Conservation (phyloP, 2,113 vertebrate genomes). For the Bos indicus region DNA sequence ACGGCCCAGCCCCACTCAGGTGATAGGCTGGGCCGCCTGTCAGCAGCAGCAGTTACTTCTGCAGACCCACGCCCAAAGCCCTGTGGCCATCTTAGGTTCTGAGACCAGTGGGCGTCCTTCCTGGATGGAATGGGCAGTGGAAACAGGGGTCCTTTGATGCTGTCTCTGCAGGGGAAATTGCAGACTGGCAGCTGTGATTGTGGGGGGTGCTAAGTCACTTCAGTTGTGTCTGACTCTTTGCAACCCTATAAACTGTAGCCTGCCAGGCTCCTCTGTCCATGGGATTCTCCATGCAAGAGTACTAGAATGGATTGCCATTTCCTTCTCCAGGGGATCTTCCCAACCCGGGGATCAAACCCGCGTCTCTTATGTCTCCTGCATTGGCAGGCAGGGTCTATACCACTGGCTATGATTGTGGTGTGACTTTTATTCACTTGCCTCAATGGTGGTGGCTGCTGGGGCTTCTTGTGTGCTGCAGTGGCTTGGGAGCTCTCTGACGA, state of each 20-base stretch:
- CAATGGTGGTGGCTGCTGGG: accelerated
- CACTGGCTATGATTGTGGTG: accelerated
- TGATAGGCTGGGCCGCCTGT: no score
- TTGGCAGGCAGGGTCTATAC: background rate
- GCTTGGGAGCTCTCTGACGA: background rate
- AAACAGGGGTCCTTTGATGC: no score
- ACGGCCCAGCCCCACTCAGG: background rate
- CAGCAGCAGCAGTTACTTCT: no score
- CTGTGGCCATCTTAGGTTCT: background rate
- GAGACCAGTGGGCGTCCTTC: background rate
- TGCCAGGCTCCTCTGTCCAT: background rate
- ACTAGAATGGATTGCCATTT: background rate
- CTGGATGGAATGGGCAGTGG: background rate
- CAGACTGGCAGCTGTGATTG: background rate
- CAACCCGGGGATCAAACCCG: background rate
- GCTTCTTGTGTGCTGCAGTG: background rate
- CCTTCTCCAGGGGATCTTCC: background rate
- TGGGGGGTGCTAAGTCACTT: background rate
- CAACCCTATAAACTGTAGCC: background rate
- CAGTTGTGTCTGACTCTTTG: background rate
- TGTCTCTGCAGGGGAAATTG: background rate
- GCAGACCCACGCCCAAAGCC: background rate
- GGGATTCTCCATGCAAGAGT: background rate
- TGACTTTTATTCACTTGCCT: accelerated
- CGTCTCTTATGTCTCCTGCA: background rate